Percentiles rank a stretch among this genome's conserved stretches.
phyloP scores from a whole-genome alignment of 2,888 invertebrate species.

The Pardosa pseudoannulata region DNA sequence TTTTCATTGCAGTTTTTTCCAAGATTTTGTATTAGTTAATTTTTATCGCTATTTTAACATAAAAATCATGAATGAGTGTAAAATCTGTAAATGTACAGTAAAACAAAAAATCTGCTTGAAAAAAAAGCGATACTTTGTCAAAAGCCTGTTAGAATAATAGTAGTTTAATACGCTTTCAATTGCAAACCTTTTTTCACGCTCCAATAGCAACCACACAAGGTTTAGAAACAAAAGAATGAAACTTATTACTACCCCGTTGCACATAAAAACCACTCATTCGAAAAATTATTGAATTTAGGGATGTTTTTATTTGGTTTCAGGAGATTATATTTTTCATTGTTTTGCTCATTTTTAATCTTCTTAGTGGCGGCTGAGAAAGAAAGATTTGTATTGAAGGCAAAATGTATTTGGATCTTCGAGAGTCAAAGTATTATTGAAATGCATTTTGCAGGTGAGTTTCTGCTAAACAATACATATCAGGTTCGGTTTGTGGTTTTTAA shows the following conservation, averaged over 20 bases:
- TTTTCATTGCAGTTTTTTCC: too few species aligned
- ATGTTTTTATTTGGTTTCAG: constrained; percentile 43
- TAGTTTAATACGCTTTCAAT: constrained; percentile 16
- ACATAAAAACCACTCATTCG: constrained; percentile 50
- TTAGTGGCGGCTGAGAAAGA: constrained; percentile 22
- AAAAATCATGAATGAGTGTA: too few species aligned
- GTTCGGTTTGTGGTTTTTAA: neutral
- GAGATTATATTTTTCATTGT: constrained; percentile 24
- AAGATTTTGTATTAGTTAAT: too few species aligned
- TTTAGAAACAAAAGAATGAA: constrained; percentile 15
- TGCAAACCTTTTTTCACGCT: constrained; percentile 42
- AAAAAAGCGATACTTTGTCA: neutral
- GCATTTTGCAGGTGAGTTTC: constrained; percentile 1
- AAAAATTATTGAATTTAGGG: constrained; percentile 51
- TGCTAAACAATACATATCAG: neutral
- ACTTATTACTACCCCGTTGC: constrained; percentile 50
- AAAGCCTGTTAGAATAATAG: neutral
- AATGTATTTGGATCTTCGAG: constrained; percentile 18
- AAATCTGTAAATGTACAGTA: too few species aligned
- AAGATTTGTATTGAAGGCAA: constrained; percentile 29
- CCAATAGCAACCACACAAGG: neutral
- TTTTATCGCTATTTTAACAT: too few species aligned
- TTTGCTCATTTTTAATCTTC: constrained; percentile 25
- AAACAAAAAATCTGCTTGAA: neutral
- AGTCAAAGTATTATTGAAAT: constrained; percentile 23